Evolutionary conservation across 1,140 invertebrate species (phyloP).

Genomic region (Bombus consobrinus): DNA sequence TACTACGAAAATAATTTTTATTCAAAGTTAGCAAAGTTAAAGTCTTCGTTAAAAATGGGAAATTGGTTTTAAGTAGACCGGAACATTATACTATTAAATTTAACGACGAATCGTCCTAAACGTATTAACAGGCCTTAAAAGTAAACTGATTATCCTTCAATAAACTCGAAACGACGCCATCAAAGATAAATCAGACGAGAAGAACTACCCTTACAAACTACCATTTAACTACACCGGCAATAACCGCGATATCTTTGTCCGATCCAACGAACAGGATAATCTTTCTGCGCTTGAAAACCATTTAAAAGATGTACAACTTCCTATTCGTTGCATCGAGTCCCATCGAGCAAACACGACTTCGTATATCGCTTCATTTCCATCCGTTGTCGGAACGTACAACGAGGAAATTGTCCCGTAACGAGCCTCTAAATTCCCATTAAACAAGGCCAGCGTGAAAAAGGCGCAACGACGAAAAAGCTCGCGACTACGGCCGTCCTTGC

Average conservation of each 20-base stretch:
- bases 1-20: no score
- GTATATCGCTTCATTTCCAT: constrained; percentile 11
- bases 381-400: not conserved
- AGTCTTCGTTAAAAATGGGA: no score
- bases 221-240: not conserved
- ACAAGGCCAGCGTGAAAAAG: constrained; percentile 10
- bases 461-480: constrained; percentile 12
- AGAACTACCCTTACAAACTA: not conserved
- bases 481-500: constrained; percentile 9
- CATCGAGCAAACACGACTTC: not conserved
- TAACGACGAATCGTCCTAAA: not conserved
- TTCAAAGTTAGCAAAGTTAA: no score
- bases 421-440: constrained; percentile 37
- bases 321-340: not conserved
- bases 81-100: not conserved
- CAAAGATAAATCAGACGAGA: not conserved
- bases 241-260: not conserved
- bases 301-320: not conserved
- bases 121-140: no score
- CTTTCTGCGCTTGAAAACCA: not conserved
- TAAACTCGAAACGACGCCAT: not conserved
- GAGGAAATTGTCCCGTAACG: constrained; percentile 15
- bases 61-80: no score
- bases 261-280: not conserved
- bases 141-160: not conserved